Base-by-base conservation (phyloP, 2,888 invertebrate genomes). In the Cantharis rustica region DNA sequence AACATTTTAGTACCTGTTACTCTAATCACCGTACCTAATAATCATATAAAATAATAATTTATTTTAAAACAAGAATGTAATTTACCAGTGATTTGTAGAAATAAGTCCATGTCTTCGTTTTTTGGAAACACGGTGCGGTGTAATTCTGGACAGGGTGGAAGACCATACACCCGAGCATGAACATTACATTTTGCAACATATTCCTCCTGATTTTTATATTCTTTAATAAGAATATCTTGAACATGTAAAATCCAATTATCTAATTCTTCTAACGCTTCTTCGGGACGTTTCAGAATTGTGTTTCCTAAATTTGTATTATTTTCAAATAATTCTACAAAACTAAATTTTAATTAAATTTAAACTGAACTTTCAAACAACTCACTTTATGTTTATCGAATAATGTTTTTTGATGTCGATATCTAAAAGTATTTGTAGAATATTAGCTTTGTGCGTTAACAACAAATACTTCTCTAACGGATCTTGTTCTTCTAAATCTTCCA, bases 1-100 rank as follows among this genome's bases (percentile, higher is more conserved):
- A 96, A 87, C 89, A 96, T 91, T 87, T 94, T 94, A 9, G 94
- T 90, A 80, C 93, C 91, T 0, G 95, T 93, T 66, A 93, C 93
- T 85, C 96, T 88, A 20, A 96, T 93, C 61, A 96, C 93, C 71
- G 95, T 95, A 3, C 96, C 96, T 90, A 88, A 80, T 84, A 31
- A 68, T 9, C 26, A 16, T 10, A 69, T 1, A 15, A 26, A n/a
- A 1, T 13, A 69, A 69, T 17, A 27, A 16, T 47, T 47, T 4
- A 47, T 47, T 47, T 9, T 13, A 31, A 31, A 47, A n/a, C 1
- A 4, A 27, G 1, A 3, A 15, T 1, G 10, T 7, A 3, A 23
- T 61, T n/a, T 61, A 89, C 94, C 95, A 84, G 93, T 92, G 26
- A 96, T 89, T 87, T 94, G 93, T 74, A 95, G 86, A 88, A 95